A percentile compares a stretch with the other conserved stretches of the same genome.
These are phyloP conservation scores for Subanguina moxae DNA, from an alignment of 1,140 invertebrate genomes.

Conservation along the genomic window DNA sequence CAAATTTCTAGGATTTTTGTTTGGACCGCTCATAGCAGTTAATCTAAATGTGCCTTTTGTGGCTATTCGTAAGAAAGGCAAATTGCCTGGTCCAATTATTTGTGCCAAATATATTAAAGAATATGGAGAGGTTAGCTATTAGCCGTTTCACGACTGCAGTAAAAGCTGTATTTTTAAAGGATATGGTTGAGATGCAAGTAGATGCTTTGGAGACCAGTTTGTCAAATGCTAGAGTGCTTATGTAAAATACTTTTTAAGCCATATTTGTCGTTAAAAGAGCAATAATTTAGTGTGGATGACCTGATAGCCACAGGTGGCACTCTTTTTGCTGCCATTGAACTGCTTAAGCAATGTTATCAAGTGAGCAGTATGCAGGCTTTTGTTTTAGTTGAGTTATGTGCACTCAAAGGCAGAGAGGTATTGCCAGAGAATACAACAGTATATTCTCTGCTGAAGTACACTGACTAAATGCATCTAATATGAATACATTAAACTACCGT, in stretches of 20 bases:
- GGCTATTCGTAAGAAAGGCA: slow-evolving; percentile 26
- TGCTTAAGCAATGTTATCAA: neutral
- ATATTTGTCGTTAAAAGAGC: no score
- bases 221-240: no score
- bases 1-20: slow-evolving; percentile 22
- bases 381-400: neutral
- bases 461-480: no score
- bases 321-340: neutral
- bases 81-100: slow-evolving; percentile 20
- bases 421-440: neutral
- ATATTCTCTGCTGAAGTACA: neutral
- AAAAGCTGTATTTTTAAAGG: neutral
- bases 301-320: slow-evolving; percentile 13
- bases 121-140: slow-evolving; percentile 18
- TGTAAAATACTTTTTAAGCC: no score
- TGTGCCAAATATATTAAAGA: slow-evolving; percentile 25
- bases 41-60: slow-evolving; percentile 21
- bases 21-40: slow-evolving; percentile 24
- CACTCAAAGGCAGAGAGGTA: neutral
- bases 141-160: no score
- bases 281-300: no score
- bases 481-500: no score
- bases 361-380: neutral
- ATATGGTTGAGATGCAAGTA: no score
- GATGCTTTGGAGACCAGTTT: no score